A percentile compares a stretch with the other conserved stretches of the same genome.
Conservation (phyloP, 2,113 vertebrate genomes). For the Nothocercus julius region DNA sequence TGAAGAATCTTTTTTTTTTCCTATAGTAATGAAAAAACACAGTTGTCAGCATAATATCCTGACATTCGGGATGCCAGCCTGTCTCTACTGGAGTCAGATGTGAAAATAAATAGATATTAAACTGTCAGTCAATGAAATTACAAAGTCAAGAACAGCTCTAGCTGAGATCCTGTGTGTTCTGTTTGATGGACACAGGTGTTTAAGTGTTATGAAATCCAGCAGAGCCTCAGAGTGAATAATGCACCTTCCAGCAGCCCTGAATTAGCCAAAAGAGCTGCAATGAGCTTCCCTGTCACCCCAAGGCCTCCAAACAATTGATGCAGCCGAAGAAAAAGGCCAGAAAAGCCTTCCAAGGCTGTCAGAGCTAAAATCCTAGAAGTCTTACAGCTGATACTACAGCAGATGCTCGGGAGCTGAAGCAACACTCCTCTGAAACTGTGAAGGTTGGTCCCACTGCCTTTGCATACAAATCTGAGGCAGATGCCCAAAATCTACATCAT, state of each 20-base stretch:
- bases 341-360: constrained; percentile 1
- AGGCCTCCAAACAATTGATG: constrained; percentile 17
- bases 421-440: not conserved
- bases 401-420: not conserved
- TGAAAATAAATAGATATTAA: constrained; percentile 92
- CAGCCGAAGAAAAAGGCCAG: constrained; percentile 25
- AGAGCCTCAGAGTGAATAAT: constrained; percentile 73
- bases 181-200: constrained; percentile 86
- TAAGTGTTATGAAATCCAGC: constrained; percentile 82
- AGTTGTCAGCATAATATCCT: constrained; percentile 83
- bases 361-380: constrained; percentile 45
- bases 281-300: constrained; percentile 64
- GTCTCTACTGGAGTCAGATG: constrained; percentile 84
- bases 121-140: constrained; percentile 90
- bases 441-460: constrained; percentile 54
- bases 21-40: constrained; percentile 73
- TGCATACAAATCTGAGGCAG: constrained; percentile 60
- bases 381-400: not conserved
- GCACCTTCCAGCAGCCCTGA: constrained; percentile 69
- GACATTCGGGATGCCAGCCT: constrained; percentile 83
- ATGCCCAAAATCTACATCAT: constrained; percentile 55
- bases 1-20: constrained; percentile 47
- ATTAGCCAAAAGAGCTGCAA: constrained; percentile 68
- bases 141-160: constrained; percentile 83
- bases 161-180: constrained; percentile 77